A percentile compares a stretch with the other conserved stretches of the same genome.
These are phyloP conservation scores for Diplodus puntazzo DNA, from an alignment of 2,797 vertebrate species.

Conservation along the genomic window DNA sequence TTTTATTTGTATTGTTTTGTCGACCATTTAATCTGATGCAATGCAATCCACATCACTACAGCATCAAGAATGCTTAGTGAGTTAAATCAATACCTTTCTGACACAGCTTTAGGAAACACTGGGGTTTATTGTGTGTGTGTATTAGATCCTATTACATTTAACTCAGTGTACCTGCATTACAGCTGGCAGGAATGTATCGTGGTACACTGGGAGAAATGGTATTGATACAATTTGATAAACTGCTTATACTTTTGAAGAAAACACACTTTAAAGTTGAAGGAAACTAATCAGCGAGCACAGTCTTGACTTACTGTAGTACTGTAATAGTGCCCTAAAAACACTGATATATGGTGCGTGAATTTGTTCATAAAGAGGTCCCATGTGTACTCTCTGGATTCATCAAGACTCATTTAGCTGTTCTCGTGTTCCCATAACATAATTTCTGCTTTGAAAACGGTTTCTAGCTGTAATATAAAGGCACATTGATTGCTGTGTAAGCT, in stretches of 20 bases:
- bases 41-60: background rate
- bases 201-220: background rate
- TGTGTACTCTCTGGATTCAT: background rate
- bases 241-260: background rate
- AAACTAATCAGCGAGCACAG: background rate
- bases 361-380: conserved; percentile 1
- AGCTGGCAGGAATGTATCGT: background rate
- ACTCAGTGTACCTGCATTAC: background rate
- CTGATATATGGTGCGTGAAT: conserved; percentile 2
- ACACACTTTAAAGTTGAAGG: background rate
- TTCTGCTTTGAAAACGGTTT: conserved; percentile 21
- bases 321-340: background rate
- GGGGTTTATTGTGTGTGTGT: background rate
- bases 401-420: background rate
- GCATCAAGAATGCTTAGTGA: background rate
- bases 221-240: background rate
- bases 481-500: conserved; percentile 7
- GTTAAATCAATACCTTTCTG: conserved; percentile 12
- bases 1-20: background rate
- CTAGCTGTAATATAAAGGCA: background rate
- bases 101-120: background rate
- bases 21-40: background rate
- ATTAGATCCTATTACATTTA: background rate
- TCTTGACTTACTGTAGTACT: background rate
- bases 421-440: background rate